Conservation (phyloP, 2,797 vertebrate species). For the Hypotaenidia philippensis region DNA sequence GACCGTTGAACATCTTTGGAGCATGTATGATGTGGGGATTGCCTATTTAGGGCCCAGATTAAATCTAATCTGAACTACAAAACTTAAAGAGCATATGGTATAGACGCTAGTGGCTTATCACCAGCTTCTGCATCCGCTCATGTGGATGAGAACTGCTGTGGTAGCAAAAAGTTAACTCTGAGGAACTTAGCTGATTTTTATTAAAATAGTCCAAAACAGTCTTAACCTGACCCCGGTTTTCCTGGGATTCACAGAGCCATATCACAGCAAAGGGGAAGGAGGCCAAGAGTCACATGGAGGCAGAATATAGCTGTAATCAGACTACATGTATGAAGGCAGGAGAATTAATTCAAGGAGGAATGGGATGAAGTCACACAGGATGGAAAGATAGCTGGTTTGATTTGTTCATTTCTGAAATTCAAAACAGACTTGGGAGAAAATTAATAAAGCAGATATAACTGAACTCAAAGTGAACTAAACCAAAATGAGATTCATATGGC, state of each 20-base stretch:
- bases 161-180: neutral
- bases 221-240: neutral
- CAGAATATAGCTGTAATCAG: neutral
- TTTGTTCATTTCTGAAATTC: slow-evolving; percentile 48
- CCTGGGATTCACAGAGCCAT: neutral
- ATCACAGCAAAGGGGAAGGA: neutral
- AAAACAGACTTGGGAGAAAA: slow-evolving; percentile 34
- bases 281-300: neutral
- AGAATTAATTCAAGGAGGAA: neutral
- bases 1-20: neutral
- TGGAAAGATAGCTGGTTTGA: neutral
- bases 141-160: neutral
- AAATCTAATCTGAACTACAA: neutral
- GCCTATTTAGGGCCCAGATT: neutral
- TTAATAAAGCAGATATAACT: slow-evolving; percentile 35
- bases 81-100: neutral
- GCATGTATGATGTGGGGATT: neutral
- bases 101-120: neutral
- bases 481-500: slow-evolving; percentile 37
- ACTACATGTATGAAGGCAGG: neutral
- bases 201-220: neutral
- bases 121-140: neutral
- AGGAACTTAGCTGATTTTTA: neutral
- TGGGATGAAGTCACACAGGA: slow-evolving; percentile 2
- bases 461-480: slow-evolving; percentile 59